Conservation (phyloP, 2,113 vertebrate species). For the Sarotherodon lohbergeri region DNA sequence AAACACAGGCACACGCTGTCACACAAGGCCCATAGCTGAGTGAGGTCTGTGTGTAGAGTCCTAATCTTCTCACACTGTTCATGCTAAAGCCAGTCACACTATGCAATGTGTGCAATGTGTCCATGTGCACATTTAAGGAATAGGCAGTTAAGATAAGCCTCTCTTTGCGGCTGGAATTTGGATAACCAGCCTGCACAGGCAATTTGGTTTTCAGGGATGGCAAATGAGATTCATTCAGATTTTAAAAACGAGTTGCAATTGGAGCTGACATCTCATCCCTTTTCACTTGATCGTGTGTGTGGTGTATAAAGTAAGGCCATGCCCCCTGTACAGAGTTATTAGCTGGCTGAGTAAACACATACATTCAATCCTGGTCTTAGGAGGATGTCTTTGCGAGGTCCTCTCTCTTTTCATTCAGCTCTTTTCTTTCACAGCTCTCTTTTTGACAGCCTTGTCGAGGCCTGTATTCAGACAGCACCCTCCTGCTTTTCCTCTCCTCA, state of each 20-base stretch:
- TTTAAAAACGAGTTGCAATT: slow-evolving; percentile 45
- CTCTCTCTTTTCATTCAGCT: slow-evolving; percentile 47
- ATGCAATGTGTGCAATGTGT: slow-evolving; percentile 18
- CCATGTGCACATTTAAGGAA: slow-evolving; percentile 47
- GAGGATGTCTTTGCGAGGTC: slow-evolving; percentile 36
- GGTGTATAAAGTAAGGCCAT: slow-evolving; percentile 52
- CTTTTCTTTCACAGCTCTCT: slow-evolving; percentile 34
- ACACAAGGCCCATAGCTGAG: slow-evolving; percentile 24
- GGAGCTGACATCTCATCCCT: slow-evolving; percentile 57
- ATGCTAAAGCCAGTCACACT: slow-evolving; percentile 42
- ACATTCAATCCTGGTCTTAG: slow-evolving; percentile 56
- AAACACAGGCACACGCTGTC: slow-evolving; percentile 49
- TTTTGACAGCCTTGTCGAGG: slow-evolving; percentile 54
- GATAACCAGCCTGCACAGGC: slow-evolving; percentile 28
- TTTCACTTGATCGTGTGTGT: slow-evolving; percentile 58
- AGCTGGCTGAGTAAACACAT: slow-evolving; percentile 71
- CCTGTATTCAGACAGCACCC: slow-evolving; percentile 47
- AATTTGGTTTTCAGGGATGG: slow-evolving; percentile 17
- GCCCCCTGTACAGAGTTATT: slow-evolving; percentile 69
- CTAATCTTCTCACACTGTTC: slow-evolving; percentile 43
- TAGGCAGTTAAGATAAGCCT: slow-evolving; percentile 41
- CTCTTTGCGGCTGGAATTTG: slow-evolving; percentile 46
- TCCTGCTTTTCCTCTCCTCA: slow-evolving; percentile 35
- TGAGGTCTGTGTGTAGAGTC: slow-evolving; percentile 29
- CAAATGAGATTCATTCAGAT: slow-evolving; percentile 54